Percentiles rank a stretch among this genome's conserved stretches.
These are phyloP conservation scores for Lucifuga dentata DNA, from an alignment of 2,113 vertebrate species.

Conservation along the genomic window DNA sequence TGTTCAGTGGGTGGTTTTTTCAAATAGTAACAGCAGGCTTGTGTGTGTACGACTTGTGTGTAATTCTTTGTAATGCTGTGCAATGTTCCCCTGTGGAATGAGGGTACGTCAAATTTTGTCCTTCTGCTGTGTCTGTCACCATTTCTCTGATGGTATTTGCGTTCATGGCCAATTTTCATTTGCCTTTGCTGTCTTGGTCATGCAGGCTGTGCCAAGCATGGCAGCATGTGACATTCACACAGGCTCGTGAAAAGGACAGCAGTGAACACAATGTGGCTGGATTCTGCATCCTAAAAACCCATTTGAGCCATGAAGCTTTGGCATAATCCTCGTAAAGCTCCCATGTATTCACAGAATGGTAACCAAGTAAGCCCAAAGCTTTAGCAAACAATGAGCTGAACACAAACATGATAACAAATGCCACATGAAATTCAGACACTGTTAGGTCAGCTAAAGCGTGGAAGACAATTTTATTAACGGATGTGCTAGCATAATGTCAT, in stretches of 20 bases:
- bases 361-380: slow-evolving; percentile 67
- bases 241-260: slow-evolving; percentile 66
- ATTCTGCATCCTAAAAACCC: slow-evolving; percentile 66
- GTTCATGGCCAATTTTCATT: slow-evolving; percentile 64
- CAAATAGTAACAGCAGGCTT: slow-evolving; percentile 35
- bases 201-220: slow-evolving; percentile 59
- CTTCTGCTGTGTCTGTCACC: slow-evolving; percentile 67
- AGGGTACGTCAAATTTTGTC: slow-evolving; percentile 62
- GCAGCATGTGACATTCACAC: slow-evolving; percentile 78
- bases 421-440: slow-evolving; percentile 55
- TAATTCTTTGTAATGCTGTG: slow-evolving; percentile 41
- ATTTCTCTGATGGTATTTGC: slow-evolving; percentile 73
- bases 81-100: slow-evolving; percentile 39
- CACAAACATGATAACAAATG: slow-evolving; percentile 47
- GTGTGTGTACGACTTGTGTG: slow-evolving; percentile 2
- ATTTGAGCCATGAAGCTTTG: slow-evolving; percentile 70
- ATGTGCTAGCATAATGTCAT: slow-evolving; percentile 23
- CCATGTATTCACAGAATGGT: slow-evolving; percentile 66
- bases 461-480: slow-evolving; percentile 35
- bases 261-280: slow-evolving; percentile 41
- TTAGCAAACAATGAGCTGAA: slow-evolving; percentile 68
- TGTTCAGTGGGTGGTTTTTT: slow-evolving; percentile 47
- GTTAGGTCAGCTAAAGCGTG: slow-evolving; percentile 46
- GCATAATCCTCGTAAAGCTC: slow-evolving; percentile 73
- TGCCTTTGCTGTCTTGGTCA: slow-evolving; percentile 38